Base-by-base conservation (phyloP, 2,888 invertebrate genomes). In the Carabus problematicus region DNA sequence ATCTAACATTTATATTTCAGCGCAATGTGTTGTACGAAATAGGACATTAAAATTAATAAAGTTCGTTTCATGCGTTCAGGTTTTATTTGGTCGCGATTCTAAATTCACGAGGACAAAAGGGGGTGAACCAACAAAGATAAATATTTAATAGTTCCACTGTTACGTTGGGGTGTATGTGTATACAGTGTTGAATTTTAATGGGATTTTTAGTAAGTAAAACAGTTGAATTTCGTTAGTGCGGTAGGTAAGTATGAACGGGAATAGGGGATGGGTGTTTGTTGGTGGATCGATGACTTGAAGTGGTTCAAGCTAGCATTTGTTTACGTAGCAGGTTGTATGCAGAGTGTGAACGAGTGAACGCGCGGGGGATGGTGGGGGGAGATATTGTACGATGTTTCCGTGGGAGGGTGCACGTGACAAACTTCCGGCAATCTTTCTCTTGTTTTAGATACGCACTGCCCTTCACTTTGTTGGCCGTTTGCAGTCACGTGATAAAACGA, bases 351-450 rank as follows among this genome's bases (percentile, higher is more conserved):
- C 6, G 29, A n/a, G n/a, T n/a, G n/a, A n/a, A n/a, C n/a, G 56
- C 56, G 40, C 8, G 29, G 54, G 40, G 41, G 40, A 43, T 8
- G 45, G 56, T 29, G 56, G 56, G 56, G 56, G 54, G 45, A 42
- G 64, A 64, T 64, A 64, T 64, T 55, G 43, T 43, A 45, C 41
- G 42, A 42, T 64, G 64, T 64, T 64, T 64, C 64, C 64, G 54
- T 56, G 29, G 6, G 29, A 18, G 11, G 43, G 56, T 56, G 43
- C 64, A 64, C 56, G 64, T 64, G 64, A 64, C 54, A 54, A 64
- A 64, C 64, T 55, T 64, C 64, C 64, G 64, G 64, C 45, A 64
- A 64, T 64, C 64, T 64, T 64, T 64, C 64, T 64, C 64, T 64
- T 64, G 54, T 56, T 64, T 56, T 56, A 64, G 64, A 56, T 64